phyloP scores from a whole-genome alignment of 2,113 vertebrate genomes.

The Dinomys branickii region DNA sequence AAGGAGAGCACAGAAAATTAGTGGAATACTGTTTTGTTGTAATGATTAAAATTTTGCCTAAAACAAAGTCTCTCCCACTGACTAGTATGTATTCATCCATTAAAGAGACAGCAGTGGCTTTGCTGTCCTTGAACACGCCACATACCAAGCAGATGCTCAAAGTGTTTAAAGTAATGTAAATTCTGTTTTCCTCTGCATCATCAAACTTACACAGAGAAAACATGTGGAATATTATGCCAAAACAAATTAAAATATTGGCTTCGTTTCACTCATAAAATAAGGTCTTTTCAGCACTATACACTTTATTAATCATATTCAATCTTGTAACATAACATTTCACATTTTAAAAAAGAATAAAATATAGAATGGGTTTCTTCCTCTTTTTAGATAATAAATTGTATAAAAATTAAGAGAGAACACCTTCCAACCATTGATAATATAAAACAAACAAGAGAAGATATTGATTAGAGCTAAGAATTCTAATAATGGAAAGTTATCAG shows the following conservation, averaged over 20 bases:
- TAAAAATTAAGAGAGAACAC: neutral
- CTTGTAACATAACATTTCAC: neutral
- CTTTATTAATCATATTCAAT: neutral
- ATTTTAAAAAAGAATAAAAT: conserved; percentile 1
- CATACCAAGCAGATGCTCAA: neutral
- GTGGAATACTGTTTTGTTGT: neutral
- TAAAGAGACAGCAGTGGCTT: neutral
- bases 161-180: neutral
- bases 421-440: neutral
- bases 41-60: neutral
- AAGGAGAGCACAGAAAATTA: neutral
- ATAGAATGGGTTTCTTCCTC: neutral
- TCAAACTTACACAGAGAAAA: neutral
- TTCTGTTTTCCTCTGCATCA: neutral
- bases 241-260: neutral
- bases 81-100: neutral
- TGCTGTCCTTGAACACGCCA: neutral
- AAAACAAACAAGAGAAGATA: conserved; percentile 14
- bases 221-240: neutral
- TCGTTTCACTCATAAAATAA: conserved; percentile 15
- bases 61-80: neutral
- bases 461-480: conserved; percentile 32
- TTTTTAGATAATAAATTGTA: conserved; percentile 6
- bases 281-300: neutral
- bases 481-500: conserved; percentile 36